phyloP scores from a whole-genome alignment of 92 coral and sea anemone genomes.

The Palythoa grandiflora region DNA sequence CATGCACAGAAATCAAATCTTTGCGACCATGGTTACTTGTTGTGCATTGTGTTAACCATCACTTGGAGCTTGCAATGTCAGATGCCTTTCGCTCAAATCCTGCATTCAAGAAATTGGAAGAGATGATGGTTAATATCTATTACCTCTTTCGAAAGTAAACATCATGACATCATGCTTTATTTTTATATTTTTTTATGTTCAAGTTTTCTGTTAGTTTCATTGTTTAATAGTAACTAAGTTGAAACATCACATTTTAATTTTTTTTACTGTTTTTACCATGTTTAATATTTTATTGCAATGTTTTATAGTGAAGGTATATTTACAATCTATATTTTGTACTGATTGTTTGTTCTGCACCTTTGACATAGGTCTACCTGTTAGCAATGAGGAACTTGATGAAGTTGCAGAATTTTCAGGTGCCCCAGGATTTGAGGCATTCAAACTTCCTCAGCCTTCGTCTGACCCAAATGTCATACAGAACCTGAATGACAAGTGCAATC shows the following conservation, averaged over 20 bases:
- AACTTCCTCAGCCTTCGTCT: no score
- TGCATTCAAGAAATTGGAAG: conserved; percentile 16
- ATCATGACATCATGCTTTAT: no score
- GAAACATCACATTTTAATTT: background rate
- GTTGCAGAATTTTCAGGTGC: background rate
- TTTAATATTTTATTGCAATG: background rate
- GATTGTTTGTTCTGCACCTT: background rate
- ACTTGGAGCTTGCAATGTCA: conserved; percentile 10
- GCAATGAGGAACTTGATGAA: conserved; percentile 7
- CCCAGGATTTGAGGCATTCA: no score
- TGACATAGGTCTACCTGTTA: conserved; percentile 1
- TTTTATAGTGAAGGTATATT: background rate
- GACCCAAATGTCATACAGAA: no score
- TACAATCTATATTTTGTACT: background rate
- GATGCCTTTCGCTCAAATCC: conserved; percentile 30
- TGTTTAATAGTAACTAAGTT: background rate
- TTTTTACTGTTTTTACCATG: conserved; percentile 1
- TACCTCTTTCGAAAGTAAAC: conserved; percentile 58
- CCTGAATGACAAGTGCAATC: no score
- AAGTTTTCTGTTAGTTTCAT: background rate
- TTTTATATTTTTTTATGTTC: background rate
- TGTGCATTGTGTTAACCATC: conserved; percentile 47
- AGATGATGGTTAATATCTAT: conserved; percentile 55
- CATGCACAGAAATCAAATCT: conserved; percentile 53
- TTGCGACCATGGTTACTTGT: conserved; percentile 44